Base-by-base conservation (phyloP, 2,113 vertebrate genomes). In the Micronisus gabar region DNA sequence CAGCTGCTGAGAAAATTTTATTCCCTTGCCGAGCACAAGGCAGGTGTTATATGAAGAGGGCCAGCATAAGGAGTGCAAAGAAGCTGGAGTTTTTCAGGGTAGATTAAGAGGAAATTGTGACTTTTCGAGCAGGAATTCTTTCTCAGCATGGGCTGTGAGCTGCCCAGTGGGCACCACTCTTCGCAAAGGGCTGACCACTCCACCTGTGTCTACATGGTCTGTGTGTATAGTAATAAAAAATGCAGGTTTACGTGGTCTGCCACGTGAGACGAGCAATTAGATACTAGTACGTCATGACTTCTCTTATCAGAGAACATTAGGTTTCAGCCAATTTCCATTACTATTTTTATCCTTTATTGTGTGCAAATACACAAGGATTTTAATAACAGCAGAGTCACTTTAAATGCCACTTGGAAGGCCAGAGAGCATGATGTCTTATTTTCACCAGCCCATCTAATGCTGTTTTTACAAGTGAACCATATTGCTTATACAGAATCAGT, bases 331-430 rank as follows among this genome's bases (percentile, higher is more conserved):
- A 61, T 86, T 97, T 95, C 93, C 92, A 93, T 96, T 66, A 40
- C 96, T 97, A 95, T 94, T 97, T 98, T 97, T 97, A 88, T 92
- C 95, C 47, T 90, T 88, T 56, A 81, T 94, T 95, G 79, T 96
- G 59, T 97, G 73, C 91, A 97, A 93, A 94, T 75, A 40, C 76
- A 62, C 25, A 78, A 50, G 38, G 59, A 86, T 94, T 96, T 95
- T 90, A 89, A 36, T 89, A 89, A 95, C n/a, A 59, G 80, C 70
- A 92, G 65, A 72, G 52, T 78, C 50, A 59, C 83, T 85, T 95
- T 80, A 92, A 95, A 93, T 86, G 86, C n/a, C 9, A 3, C 45
- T 74, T 53, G 47, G 41, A 93, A 96, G 63, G 53, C 34, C 26
- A 3, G 41, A 63, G 36, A 86, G 72, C 66, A 15, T 48, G 48